Evolutionary conservation across 2,888 invertebrate species (phyloP), one percentile per base, ranked within the genome.

Genomic region (Lampropteryx suffumata): DNA sequence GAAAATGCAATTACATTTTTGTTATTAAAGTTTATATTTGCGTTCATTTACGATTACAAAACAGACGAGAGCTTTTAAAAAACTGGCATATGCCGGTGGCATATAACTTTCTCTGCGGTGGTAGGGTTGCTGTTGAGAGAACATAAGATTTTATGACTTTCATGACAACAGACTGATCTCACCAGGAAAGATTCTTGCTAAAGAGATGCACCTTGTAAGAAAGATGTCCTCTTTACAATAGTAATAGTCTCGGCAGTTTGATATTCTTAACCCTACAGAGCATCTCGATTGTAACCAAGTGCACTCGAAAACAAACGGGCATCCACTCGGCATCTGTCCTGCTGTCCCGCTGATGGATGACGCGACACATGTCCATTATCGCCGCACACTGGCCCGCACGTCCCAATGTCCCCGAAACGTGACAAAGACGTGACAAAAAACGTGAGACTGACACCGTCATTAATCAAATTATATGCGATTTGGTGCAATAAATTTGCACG

Each of bases 281-380:
- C 62, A 64, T 66, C 61, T 64, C 65, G 69, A 74, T 73, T 71
- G 75, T 75, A 76, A 71, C 67, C 64, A 62, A 60, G 59, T 64
- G 69, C 57, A 72, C 65, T 71, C 69, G 63, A 67, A 46, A 47
- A 58, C 55, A 51, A 55, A 47, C 40, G 12, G 24, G 27, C 47
- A 49, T 36, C 40, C 47, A 50, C 42, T 56, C 42, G 60, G 57
- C 69, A 69, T 67, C 61, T 70, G 73, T 67, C 68, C 60, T 29
- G 17, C 61, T 70, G 73, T 67, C 68, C 58, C 33, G 17, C 24
- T 53, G 53, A 71, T 70, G 65, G 71, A 72, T 71, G 63, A 60
- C 59, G 55, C 76, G 84, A 85, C 88, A 88, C 83, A 80, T 88
- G 89, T 86, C 87, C 85, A 84, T 85, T 82, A 82, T 77, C 74